Conservation (phyloP, 2,797 vertebrate species). For the Aeoliscus strigatus region DNA sequence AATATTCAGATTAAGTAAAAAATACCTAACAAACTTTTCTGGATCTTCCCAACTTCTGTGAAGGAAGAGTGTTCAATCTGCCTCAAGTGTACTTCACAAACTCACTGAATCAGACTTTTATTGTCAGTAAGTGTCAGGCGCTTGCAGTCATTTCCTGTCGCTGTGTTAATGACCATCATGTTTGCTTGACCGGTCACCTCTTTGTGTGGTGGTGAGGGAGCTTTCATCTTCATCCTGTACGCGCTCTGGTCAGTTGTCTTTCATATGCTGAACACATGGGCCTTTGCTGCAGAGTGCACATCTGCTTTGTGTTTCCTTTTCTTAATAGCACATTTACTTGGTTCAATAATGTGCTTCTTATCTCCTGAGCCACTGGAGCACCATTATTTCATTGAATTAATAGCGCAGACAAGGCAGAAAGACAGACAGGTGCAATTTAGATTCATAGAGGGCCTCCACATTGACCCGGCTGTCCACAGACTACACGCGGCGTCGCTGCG, state of each 20-base stretch:
- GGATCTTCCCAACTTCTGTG: not conserved
- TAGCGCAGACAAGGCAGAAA: conserved; percentile 13
- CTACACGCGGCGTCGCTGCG: conserved; percentile 37
- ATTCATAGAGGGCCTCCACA: conserved; percentile 54
- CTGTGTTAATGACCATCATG: conserved; percentile 46
- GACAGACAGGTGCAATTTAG: conserved; percentile 48
- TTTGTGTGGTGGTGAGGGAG: conserved; percentile 3
- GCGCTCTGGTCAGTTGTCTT: not conserved
- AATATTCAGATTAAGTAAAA: not conserved
- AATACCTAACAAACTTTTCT: conserved; percentile 15
- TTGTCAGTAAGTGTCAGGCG: conserved; percentile 31
- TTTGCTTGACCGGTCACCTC: conserved; percentile 47
- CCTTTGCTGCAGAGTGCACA: conserved; percentile 1
- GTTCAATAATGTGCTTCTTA: conserved; percentile 21
- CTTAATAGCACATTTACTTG: conserved; percentile 6
- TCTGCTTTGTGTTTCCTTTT: conserved; percentile 10
- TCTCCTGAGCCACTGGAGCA: conserved; percentile 14
- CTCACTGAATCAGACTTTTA: conserved; percentile 52
- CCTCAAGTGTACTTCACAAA: conserved; percentile 29
- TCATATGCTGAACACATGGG: not conserved
- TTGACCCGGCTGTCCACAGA: conserved; percentile 52
- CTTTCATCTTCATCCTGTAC: conserved; percentile 4
- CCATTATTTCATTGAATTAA: conserved; percentile 43
- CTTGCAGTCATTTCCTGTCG: conserved; percentile 34
- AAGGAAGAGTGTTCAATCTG: conserved; percentile 10